phyloP scores from a whole-genome alignment of 1,140 invertebrate genomes.

The Drosophila micromelanica region DNA sequence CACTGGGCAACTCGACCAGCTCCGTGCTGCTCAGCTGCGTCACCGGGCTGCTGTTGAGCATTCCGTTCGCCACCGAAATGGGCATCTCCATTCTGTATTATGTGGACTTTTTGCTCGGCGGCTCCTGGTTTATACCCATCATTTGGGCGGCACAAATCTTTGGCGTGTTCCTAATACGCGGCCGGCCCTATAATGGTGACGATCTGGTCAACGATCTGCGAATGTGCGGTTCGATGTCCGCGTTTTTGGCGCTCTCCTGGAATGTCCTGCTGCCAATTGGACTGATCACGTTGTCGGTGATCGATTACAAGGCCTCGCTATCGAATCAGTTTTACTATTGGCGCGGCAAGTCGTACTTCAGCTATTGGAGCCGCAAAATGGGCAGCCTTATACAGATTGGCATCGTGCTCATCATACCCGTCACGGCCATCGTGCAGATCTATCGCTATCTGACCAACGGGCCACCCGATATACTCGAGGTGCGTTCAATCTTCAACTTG shows the following conservation, averaged over 20 bases:
- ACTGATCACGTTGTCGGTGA: conserved; percentile 87
- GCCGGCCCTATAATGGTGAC: conserved; percentile 93
- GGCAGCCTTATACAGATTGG: conserved; percentile 91
- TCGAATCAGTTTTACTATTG: conserved; percentile 83
- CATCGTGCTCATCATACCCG: conserved; percentile 90
- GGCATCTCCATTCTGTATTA: conserved; percentile 94
- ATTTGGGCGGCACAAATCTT: conserved; percentile 91
- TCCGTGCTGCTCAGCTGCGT: conserved; percentile 94
- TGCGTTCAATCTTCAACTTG: conserved; percentile 85
- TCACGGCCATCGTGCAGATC: conserved; percentile 92
- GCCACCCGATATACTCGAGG: conserved; percentile 94
- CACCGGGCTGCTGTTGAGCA: conserved; percentile 92
- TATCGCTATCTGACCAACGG: conserved; percentile 92
- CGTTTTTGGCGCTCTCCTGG: conserved; percentile 94
- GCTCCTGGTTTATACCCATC: conserved; percentile 93
- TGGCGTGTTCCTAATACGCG: conserved; percentile 92
- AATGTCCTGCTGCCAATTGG: conserved; percentile 92
- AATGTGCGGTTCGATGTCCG: conserved; percentile 86
- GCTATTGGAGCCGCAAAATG: conserved; percentile 90
- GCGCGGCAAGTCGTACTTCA: conserved; percentile 88
- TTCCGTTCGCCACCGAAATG: conserved; percentile 94
- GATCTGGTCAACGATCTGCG: conserved; percentile 90
- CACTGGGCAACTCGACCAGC: conserved; percentile 92
- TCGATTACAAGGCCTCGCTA: conserved; percentile 77
- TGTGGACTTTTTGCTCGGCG: conserved; percentile 92